These are phyloP conservation scores for Spongilla lacustris DNA, from an alignment of 37 sponge, comb jelly and placozoan species.

Conservation along the genomic window DNA sequence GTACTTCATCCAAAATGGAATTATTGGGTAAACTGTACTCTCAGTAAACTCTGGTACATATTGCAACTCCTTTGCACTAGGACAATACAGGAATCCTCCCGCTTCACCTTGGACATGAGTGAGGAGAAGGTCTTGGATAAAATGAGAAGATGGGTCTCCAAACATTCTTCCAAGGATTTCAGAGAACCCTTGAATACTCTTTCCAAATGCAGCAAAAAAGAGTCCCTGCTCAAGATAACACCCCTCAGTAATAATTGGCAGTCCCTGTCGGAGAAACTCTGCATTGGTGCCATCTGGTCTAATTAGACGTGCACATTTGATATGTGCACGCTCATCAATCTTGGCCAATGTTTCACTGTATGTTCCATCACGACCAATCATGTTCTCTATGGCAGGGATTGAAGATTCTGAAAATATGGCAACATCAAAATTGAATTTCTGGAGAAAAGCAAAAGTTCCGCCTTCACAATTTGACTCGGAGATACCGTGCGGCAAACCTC, in stretches of 20 bases:
- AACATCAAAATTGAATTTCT: slow-evolving; percentile 35
- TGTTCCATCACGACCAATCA: slow-evolving; percentile 37
- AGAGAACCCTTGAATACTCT: slow-evolving; percentile 28
- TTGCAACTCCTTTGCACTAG: slow-evolving; percentile 31
- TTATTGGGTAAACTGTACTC: slow-evolving; percentile 16
- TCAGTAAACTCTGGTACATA: neutral
- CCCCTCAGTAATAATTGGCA: neutral
- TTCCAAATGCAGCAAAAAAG: slow-evolving; percentile 63
- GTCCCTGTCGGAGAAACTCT: slow-evolving; percentile 53
- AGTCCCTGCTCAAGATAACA: slow-evolving; percentile 26
- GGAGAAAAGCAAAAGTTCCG: slow-evolving; percentile 44
- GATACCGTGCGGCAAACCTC: neutral
- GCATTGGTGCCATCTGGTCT: slow-evolving; percentile 46
- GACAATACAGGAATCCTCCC: slow-evolving; percentile 38
- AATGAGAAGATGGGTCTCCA: slow-evolving; percentile 10
- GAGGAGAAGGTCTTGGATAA: slow-evolving; percentile 30
- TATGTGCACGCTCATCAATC: slow-evolving; percentile 29
- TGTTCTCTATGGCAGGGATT: slow-evolving; percentile 29
- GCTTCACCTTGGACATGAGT: slow-evolving; percentile 32
- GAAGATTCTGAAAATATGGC: neutral
- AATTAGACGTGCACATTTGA: slow-evolving; percentile 50
- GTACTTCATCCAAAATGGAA: slow-evolving; percentile 52
- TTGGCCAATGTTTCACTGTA: slow-evolving; percentile 40
- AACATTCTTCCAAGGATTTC: slow-evolving; percentile 25
- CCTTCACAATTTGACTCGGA: slow-evolving; percentile 22